Evolutionary conservation across 2,888 invertebrate genomes (phyloP), one percentile per base, ranked within the genome.

Genomic region (Tetropium fuscum): DNA sequence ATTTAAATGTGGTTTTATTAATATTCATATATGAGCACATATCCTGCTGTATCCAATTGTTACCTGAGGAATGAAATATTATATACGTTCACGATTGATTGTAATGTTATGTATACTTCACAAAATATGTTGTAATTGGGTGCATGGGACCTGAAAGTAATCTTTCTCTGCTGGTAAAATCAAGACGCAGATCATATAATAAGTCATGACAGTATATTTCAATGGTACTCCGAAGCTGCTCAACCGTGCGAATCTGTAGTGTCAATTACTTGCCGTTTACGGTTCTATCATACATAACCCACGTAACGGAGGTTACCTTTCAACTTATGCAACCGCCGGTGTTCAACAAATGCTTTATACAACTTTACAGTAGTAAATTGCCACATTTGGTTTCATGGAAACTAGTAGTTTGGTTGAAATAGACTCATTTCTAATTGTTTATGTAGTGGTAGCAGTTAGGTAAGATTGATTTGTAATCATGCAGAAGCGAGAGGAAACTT

Each of bases 281-380:
- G 11, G 22, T 22, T 43, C 20, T 13, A 13, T n/a, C 13, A 13
- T 43, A 22, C 20, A 13, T 22, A 43, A 25, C 22, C 11, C 20
- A 43, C 41, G 41, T 43, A 43, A 43, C 41, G 20, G 41, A 43
- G 34, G 13, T 27, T 22, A 22, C 20, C 1, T 22, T 43, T 43
- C 41, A 7, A 22, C 20, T 43, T 43, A 11, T 22, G 8, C 22
- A 41, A 41, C 11, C 19, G 6, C 15, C 36, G n/a, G 18, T 22
- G 11, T 20, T 22, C 8, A 20, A 19, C 16, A 19, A 11, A 43
- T 19, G 19, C 18, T 22, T 43, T 11, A 34, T 6, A 15, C 34
- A 34, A 34, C 34, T 34, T 34, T 15, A 15, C 34, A 5, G 34
- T 34, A 13, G 22, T 11, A 11, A 13, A 43, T 43, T 43, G 22